A percentile compares a stretch with the other conserved stretches of the same genome.
Evolutionary conservation across 1,140 invertebrate species (phyloP).

Genomic region (Drosophila trapezifrons): DNA sequence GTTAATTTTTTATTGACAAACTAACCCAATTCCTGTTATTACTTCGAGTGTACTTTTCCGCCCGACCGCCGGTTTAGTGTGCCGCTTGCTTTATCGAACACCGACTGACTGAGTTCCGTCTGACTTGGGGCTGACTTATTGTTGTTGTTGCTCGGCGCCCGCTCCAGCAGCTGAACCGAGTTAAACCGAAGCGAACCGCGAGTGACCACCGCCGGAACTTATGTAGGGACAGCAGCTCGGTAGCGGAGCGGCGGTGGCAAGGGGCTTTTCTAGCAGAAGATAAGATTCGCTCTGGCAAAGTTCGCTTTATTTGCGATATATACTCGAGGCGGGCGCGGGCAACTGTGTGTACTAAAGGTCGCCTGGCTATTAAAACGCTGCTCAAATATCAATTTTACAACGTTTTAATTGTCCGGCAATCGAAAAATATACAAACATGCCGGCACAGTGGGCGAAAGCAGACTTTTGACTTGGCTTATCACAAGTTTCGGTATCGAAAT

Average conservation of each 20-base stretch:
- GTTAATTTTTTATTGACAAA: not conserved
- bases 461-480: conserved; percentile 42
- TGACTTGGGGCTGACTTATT: conserved; percentile 6
- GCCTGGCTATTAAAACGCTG: conserved; percentile 33
- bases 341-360: conserved; percentile 42
- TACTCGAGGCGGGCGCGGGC: not conserved
- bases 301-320: conserved; percentile 37
- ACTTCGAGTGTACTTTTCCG: not conserved
- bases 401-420: conserved; percentile 42
- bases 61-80: not conserved
- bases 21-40: too few species aligned
- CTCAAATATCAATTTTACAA: conserved; percentile 50
- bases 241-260: not conserved
- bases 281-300: conserved; percentile 37
- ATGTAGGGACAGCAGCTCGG: not conserved
- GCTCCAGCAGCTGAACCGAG: conserved; percentile 29
- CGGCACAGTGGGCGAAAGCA: conserved; percentile 11
- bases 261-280: conserved; percentile 10
- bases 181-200: conserved; percentile 12
- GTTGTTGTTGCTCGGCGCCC: conserved; percentile 9
- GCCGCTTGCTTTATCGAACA: not conserved
- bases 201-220: conserved; percentile 16
- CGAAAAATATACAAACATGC: not conserved
- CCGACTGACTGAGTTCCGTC: conserved; percentile 18
- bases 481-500: not conserved